Evolutionary conservation across 2,113 vertebrate species (phyloP), one percentile per base, ranked within the genome.

Genomic region (Hippoglossus stenolepis): DNA sequence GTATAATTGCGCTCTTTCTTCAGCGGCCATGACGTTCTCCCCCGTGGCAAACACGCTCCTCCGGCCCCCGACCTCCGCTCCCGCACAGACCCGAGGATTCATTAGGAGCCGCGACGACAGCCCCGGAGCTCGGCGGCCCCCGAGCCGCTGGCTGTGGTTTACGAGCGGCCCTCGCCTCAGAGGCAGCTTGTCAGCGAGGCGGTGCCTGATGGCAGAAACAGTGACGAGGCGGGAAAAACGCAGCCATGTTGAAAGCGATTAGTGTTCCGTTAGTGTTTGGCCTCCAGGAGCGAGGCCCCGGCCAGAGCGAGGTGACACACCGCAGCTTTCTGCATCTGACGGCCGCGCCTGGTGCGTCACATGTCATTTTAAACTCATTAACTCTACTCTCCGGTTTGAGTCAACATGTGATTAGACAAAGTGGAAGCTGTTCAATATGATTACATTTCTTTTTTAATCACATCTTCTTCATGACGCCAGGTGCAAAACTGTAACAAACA

Each of bases 1-100:
- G 90, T 80, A 90, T 90, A 90, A 92, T 89, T 85, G 73, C 7
- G 0, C 21, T 70, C 85, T 90, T 89, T 88, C 85, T 82, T 73
- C 54, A 10, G 51, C 63, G 3, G 54, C 56, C 13, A 69, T 89
- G 91, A 91, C 88, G 88, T 88, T 77, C 21, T 74, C 60, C 58
- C 58, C 9, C 20, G 17, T 18, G 45, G 45, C 5, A 18, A 86
- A 89, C 87, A 49, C 53, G 7, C 23, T 56, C 54, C 2, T 14
- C 45, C 0, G 12, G 10, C 26, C 7, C 24, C 24, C 24, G 2
- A 12, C 21, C 69, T 40, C 79, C 5, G 77, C 49, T 21, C 38
- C 67, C 0, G 71, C 80, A 88, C 83, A 91, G 68, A 78, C 68
- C 64, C 0, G 18, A 31, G 74, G 87, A 81, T 91, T 92, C 86